Conservation (phyloP, 2,113 vertebrate genomes). For the Arvicanthis niloticus region DNA sequence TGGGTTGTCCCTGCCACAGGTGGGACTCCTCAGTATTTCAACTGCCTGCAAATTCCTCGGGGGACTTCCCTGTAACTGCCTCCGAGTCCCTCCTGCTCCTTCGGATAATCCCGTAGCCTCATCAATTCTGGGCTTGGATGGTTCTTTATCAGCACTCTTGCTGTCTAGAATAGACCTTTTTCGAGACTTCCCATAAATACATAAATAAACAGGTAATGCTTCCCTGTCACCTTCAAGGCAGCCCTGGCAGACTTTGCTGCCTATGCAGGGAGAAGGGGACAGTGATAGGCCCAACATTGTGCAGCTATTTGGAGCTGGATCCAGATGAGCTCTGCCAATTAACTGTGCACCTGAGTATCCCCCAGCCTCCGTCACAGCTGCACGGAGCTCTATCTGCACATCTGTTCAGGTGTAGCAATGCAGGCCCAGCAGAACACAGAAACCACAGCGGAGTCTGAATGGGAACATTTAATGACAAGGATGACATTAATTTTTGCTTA, state of each 20-base stretch:
- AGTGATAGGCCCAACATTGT: not conserved
- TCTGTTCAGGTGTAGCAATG: not conserved
- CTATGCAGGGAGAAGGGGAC: not conserved
- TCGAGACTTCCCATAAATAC: not conserved
- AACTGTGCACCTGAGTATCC: not conserved
- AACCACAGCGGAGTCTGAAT: not conserved
- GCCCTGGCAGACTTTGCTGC: not conserved
- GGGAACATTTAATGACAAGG: not conserved
- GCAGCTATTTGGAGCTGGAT: not conserved
- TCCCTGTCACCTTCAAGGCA: not conserved
- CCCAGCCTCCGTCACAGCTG: not conserved
- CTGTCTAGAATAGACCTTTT: not conserved
- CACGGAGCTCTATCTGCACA: not conserved
- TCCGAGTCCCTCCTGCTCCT: not conserved
- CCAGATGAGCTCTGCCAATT: not conserved
- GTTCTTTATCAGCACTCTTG: not conserved
- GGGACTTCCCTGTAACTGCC: not conserved
- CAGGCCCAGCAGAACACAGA: not conserved
- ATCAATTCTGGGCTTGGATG: not conserved
- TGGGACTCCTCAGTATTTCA: not conserved
- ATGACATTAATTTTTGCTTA: not conserved
- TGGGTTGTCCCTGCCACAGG: not conserved
- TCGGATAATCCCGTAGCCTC: fast-evolving
- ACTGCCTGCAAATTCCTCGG: not conserved
- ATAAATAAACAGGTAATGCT: not conserved